Percentiles rank a stretch among this genome's conserved stretches.
These are phyloP conservation scores for Semaprochilodus insignis DNA, from an alignment of 2,797 vertebrate species.

Conservation along the genomic window DNA sequence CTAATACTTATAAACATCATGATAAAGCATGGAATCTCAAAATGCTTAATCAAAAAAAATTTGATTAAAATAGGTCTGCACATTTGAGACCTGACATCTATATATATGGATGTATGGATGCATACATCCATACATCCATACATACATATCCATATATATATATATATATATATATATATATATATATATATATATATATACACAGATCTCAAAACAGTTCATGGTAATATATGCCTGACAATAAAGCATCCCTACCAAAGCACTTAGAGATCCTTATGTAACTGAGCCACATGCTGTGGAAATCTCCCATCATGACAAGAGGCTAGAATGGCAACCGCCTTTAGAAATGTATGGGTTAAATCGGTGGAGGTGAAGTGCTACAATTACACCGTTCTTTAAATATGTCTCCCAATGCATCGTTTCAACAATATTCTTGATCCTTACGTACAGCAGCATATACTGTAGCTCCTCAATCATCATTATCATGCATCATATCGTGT, in stretches of 20 bases:
- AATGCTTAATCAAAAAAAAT: neutral
- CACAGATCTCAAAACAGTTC: neutral
- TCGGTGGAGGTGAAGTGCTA: neutral
- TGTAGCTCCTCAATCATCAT: neutral
- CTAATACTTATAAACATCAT: conserved; percentile 38
- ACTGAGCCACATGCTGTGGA: neutral
- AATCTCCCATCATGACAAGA: neutral
- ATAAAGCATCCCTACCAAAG: neutral
- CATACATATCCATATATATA: too few relatives aligned
- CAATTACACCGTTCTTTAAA: conserved; percentile 7
- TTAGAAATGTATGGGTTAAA: conserved; percentile 7
- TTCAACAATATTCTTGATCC: neutral
- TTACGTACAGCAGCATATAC: neutral
- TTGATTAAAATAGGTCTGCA: neutral
- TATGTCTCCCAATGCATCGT: neutral
- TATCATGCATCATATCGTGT: conserved; percentile 14
- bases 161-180: neutral
- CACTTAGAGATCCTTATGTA: neutral
- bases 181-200: neutral
- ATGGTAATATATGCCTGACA: neutral
- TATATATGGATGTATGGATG: neutral
- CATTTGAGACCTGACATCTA: neutral
- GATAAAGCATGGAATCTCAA: conserved; percentile 28
- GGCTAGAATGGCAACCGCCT: neutral
- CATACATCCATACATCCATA: neutral